Base-by-base conservation (phyloP, 1,140 invertebrate species). In the Plodia interpunctella region DNA sequence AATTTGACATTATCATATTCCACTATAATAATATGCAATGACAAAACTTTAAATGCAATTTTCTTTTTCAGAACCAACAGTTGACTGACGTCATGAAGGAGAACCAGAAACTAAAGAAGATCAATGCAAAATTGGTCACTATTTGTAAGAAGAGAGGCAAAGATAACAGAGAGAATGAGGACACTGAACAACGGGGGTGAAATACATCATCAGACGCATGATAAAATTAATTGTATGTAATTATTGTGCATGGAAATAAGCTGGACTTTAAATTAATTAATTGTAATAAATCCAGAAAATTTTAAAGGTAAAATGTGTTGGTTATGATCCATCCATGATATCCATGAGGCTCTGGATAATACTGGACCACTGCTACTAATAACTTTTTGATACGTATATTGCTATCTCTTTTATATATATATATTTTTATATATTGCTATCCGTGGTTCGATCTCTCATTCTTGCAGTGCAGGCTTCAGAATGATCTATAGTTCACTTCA, bases 131-230 rank as follows among this genome's bases (percentile, higher is more conserved):
- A 49, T 59, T 88, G 5, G 60, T 85, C 0, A 70, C 57, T 6
- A 75, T 87, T 53, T 88, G 78, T 57, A 84, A 83, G 61, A 88
- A 88, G 60, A 69, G 81, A 25, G 80, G 80, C 38, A 87, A 83
- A 44, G 72, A 77, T 11, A 83, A 87, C 66, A 69, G 72, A 11
- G 82, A 80, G 25, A 88, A 86, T 49, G 74, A 78, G 17, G 76
- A 84, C 11, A 59, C 69, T 5, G 70, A 77, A 18, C 64, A 59
- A n/a, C 9, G 13, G 56, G 56, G 59, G 32, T 60, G 49, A 66
- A 21, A 59, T 19, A 55, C 9, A 25, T 32, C 30, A 15, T 5
- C 9, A 44, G 2, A 5, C 3, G 38, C 38, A 35, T 35, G 32
- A 9, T 11, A 5, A 35, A 35, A 35, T 35, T 35, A 13, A 35